phyloP scores from a whole-genome alignment of 2,888 invertebrate species.

The Spialia ferax region DNA sequence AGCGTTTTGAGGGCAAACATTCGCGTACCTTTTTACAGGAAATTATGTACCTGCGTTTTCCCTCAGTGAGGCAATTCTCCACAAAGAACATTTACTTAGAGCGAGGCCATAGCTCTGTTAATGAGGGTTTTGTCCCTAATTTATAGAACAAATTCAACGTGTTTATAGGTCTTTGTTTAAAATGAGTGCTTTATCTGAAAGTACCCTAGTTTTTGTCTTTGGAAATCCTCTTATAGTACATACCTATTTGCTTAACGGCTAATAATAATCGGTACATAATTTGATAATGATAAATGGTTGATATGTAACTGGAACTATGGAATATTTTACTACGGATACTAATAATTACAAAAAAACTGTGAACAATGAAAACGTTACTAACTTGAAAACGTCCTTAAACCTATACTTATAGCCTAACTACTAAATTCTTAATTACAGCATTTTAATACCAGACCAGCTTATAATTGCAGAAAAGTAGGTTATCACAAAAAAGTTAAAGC shows the following conservation, averaged over 20 bases:
- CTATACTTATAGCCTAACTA: not conserved
- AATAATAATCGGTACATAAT: no score
- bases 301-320: no score
- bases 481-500: not conserved
- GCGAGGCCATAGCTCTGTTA: conserved; percentile 26
- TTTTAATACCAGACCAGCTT: no score
- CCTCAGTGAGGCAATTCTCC: conserved; percentile 39
- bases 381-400: not conserved
- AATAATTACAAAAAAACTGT: no score
- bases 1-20: conserved; percentile 50
- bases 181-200: not conserved
- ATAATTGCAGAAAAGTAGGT: not conserved
- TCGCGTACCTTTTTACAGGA: conserved; percentile 49
- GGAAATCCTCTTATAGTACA: not conserved
- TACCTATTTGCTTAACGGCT: not conserved
- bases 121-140: conserved; percentile 52
- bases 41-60: conserved; percentile 56
- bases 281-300: no score
- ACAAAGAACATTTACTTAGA: conserved; percentile 34
- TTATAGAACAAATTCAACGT: conserved; percentile 27
- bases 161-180: conserved; percentile 18
- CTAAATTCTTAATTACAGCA: not conserved
- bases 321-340: no score
- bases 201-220: not conserved
- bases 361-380: no score